Evolutionary conservation across 2,113 vertebrate species (phyloP).

Genomic region (Indicator indicator): DNA sequence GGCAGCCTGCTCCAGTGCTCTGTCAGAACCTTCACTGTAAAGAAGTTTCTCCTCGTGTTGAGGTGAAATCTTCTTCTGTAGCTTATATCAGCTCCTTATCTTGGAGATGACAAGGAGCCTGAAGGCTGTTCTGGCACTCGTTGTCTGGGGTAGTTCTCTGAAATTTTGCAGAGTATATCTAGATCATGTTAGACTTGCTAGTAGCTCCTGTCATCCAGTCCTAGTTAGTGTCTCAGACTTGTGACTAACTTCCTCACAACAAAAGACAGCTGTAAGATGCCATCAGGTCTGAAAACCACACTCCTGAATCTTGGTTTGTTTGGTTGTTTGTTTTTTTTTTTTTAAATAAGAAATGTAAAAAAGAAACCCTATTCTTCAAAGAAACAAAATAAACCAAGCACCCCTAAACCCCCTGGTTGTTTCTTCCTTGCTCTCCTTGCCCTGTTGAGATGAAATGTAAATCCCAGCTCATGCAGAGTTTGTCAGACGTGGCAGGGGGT

Average conservation of each 20-base stretch:
- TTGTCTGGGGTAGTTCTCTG: background rate
- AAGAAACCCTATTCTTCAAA: background rate
- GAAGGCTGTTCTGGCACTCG: background rate
- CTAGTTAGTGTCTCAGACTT: background rate
- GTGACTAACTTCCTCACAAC: slow-evolving; percentile 39
- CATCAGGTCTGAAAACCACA: slow-evolving; percentile 41
- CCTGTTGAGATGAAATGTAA: background rate
- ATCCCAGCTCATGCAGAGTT: background rate
- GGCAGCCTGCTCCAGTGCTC: too few relatives aligned
- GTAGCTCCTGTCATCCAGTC: background rate
- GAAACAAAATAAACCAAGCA: background rate
- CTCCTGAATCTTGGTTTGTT: slow-evolving; percentile 33
- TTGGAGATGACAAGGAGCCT: background rate
- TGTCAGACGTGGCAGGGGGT: background rate
- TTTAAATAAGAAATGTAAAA: background rate
- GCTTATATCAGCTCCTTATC: background rate
- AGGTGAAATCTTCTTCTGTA: background rate
- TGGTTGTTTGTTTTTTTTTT: too few relatives aligned
- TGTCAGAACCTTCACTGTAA: too few relatives aligned
- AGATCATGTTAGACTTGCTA: background rate
- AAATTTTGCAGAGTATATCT: slow-evolving; percentile 3
- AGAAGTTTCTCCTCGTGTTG: too few relatives aligned
- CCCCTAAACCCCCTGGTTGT: background rate
- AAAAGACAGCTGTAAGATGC: slow-evolving; percentile 44
- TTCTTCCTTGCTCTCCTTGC: background rate